Evolutionary conservation across 2,888 invertebrate species (phyloP).

Genomic region (Drosophila ezoana): DNA sequence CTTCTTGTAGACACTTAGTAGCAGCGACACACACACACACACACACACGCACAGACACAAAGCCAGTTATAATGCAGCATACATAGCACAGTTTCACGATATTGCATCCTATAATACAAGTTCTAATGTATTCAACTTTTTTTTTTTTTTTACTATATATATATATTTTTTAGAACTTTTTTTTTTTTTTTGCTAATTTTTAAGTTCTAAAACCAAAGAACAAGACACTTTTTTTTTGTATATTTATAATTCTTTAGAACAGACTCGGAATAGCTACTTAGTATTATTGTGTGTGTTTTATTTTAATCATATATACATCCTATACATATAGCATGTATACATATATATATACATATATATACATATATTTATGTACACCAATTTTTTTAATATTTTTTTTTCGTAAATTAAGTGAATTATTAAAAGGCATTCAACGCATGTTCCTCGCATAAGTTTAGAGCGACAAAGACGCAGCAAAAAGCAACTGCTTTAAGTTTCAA

Average conservation of each 20-base stretch:
- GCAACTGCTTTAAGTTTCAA: slow-evolving; percentile 49
- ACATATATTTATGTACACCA: slow-evolving; percentile 24
- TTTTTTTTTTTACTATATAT: neutral
- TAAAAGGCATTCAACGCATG: slow-evolving; percentile 75
- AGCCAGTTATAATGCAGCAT: slow-evolving; percentile 32
- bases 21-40: slow-evolving; percentile 21
- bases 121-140: slow-evolving; percentile 21
- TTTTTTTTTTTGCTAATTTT: slow-evolving; percentile 61
- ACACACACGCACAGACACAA: slow-evolving; percentile 28
- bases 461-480: slow-evolving; percentile 70
- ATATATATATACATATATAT: slow-evolving; percentile 27
- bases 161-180: slow-evolving; percentile 40
- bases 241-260: slow-evolving; percentile 44
- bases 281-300: slow-evolving; percentile 73
- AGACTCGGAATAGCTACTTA: slow-evolving; percentile 65
- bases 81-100: slow-evolving; percentile 25
- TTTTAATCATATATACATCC: slow-evolving; percentile 33
- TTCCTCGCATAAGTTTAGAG: slow-evolving; percentile 81
- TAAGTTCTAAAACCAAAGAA: slow-evolving; percentile 83
- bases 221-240: slow-evolving; percentile 66
- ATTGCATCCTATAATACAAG: slow-evolving; percentile 20
- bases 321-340: slow-evolving; percentile 23
- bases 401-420: slow-evolving; percentile 55
- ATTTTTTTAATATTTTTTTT: slow-evolving; percentile 52
- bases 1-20: slow-evolving; percentile 18